Evolutionary conservation across 92 coral and sea anemone species (phyloP).

Genomic region (Blastomussa wellsi): DNA sequence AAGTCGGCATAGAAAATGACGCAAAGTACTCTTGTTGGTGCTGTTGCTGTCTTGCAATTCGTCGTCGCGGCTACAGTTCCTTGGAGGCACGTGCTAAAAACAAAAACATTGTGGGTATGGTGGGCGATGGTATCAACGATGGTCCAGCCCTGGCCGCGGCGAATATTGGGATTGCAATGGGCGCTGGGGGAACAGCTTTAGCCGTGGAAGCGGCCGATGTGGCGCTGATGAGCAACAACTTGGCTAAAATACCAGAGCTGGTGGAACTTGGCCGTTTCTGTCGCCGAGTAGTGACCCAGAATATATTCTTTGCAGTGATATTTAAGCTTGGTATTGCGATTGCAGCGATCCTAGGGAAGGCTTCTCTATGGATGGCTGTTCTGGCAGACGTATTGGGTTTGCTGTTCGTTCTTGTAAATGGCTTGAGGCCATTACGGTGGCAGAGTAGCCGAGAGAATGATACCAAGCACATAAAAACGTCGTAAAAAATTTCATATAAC

Average conservation of each 20-base stretch:
- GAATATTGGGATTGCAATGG: constrained; percentile 97
- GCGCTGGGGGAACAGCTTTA: constrained; percentile 97
- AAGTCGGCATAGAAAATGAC: constrained; percentile 57
- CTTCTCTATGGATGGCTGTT: constrained; percentile 93
- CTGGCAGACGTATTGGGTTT: constrained; percentile 86
- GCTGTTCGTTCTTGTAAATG: constrained; percentile 79
- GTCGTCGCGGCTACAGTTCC: neutral
- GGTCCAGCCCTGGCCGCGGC: constrained; percentile 99
- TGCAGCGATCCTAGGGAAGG: constrained; percentile 81
- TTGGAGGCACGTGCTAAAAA: constrained; percentile 1
- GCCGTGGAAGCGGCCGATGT: constrained; percentile 99
- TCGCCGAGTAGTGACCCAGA: constrained; percentile 73
- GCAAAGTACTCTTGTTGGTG: constrained; percentile 72
- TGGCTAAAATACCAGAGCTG: constrained; percentile 92
- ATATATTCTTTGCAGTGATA: constrained; percentile 77
- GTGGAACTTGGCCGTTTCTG: constrained; percentile 81
- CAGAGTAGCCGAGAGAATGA: constrained; percentile 43
- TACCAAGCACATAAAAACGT: neutral
- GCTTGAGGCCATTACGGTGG: constrained; percentile 91
- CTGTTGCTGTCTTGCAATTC: constrained; percentile 19
- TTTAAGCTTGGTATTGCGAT: constrained; percentile 79
- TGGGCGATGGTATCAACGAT: constrained; percentile 98
- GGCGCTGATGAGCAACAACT: constrained; percentile 93
- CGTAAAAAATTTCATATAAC: too few relatives aligned
- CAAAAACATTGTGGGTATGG: constrained; percentile 83